Conservation (phyloP, 2,888 invertebrate genomes). For the Timema podura region DNA sequence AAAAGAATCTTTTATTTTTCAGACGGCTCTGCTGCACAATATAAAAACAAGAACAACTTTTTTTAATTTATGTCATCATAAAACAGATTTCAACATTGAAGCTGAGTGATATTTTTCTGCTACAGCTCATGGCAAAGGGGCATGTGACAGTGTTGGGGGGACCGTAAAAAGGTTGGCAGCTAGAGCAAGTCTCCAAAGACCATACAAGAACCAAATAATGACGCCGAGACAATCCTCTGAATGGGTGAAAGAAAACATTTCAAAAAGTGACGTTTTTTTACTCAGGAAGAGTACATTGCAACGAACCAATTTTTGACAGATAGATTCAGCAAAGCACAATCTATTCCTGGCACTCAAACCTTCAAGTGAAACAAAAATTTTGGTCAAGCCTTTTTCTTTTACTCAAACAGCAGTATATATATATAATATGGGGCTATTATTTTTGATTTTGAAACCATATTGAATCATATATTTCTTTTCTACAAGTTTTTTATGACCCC, state of each 20-base stretch:
- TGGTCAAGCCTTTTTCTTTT: background rate
- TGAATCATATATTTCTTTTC: too few species aligned
- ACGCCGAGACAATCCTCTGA: background rate
- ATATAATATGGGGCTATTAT: too few species aligned
- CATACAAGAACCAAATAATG: background rate
- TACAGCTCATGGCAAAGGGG: too few species aligned
- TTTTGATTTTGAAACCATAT: too few species aligned
- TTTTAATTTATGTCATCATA: conserved; percentile 18
- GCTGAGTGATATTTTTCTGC: conserved; percentile 22
- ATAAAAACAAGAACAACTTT: conserved; percentile 24
- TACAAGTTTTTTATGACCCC: too few species aligned
- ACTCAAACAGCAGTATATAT: background rate
- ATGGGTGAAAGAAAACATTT: conserved; percentile 6
- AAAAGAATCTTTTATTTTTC: conserved; percentile 19
- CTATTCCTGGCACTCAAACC: background rate
- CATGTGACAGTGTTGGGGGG: too few species aligned
- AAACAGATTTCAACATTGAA: conserved; percentile 13
- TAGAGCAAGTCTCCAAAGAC: too few species aligned
- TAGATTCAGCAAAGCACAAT: background rate
- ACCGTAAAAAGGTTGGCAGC: too few species aligned
- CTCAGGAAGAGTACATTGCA: background rate
- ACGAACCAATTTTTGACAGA: background rate
- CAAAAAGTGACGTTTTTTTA: background rate
- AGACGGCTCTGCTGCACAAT: conserved; percentile 17
- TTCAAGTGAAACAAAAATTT: background rate